Conservation (phyloP, 37 sponge, comb jelly and placozoan species). For the Cliona cf. orientalis region DNA sequence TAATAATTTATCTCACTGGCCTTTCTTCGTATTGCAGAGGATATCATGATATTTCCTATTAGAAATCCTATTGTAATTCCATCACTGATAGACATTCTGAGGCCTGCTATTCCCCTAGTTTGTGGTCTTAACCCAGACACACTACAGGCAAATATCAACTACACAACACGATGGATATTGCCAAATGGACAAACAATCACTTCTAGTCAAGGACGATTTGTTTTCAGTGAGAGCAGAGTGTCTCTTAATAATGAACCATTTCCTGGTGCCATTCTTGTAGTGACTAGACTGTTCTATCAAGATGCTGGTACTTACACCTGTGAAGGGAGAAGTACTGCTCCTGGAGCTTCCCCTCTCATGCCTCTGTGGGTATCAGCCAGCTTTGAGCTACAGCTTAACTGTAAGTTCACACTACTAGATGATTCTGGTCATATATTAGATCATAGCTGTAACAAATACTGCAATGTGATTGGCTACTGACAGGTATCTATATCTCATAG, state of each 20-base stretch:
- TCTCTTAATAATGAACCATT: background rate
- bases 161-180: background rate
- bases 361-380: background rate
- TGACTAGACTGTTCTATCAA: background rate
- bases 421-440: background rate
- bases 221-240: background rate
- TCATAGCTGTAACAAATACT: background rate
- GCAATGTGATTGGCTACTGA: too few relatives aligned
- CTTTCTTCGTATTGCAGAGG: too few relatives aligned
- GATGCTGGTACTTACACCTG: slow-evolving; percentile 9
- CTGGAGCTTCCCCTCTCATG: background rate
- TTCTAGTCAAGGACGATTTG: too few relatives aligned
- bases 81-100: too few relatives aligned
- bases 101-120: too few relatives aligned
- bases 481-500: too few relatives aligned
- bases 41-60: too few relatives aligned
- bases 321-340: background rate
- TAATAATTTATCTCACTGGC: too few relatives aligned
- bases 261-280: background rate
- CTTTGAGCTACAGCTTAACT: background rate
- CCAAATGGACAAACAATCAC: background rate
- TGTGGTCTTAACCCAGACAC: too few relatives aligned
- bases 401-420: background rate
- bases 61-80: too few relatives aligned
- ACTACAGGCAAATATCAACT: too few relatives aligned